Base-by-base conservation (phyloP, 2,888 invertebrate genomes). In the Gnatocerus cornutus region DNA sequence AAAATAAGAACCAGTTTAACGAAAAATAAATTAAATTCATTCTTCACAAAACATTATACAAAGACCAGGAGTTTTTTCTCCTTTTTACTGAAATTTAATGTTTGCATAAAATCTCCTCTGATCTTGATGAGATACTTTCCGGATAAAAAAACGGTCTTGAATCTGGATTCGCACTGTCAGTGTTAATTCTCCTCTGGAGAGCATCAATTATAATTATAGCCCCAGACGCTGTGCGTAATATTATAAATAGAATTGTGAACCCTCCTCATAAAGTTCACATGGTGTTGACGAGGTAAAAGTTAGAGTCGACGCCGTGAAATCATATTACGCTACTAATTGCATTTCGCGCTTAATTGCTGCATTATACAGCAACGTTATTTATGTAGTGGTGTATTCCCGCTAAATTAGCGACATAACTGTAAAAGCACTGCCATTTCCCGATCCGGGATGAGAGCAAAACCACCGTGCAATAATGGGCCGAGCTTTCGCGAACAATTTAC, bases 281-380 rank as follows among this genome's bases (percentile, higher is more conserved):
- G 46, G 53, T 56, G 48, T 65, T 46, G 56, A 46, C 46, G 65
- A 27, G 65, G 29, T 46, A 65, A 37, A 48, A 48, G 55, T 39
- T 37, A 37, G 12, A 46, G 45, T 50, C 33, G 12, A 7, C 50
- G 7, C 50, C 10, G 29, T 45, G 39, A 61, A 61, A 59, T 37
- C 61, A 61, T 59, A 59, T 53, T 59, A 67, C 30, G 45, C 52
- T 30, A 53, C 59, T 61, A 67, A 67, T 61, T 61, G 61, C 67
- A 61, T 53, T 61, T 61, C 33, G 27, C 43, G 43, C 53, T 52
- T 68, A 53, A 68, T 68, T 68, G 43, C 53, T 52, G 58, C 52
- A 67, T 67, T 50, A 59, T 59, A 56, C 39, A 59, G 39, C 37
- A 16, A 13, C 9, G 41, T 53, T 50, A 67, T 67, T 61, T 67